Evolutionary conservation across 2,797 vertebrate genomes (phyloP).

Genomic region (Chelidonichthys spinosus): DNA sequence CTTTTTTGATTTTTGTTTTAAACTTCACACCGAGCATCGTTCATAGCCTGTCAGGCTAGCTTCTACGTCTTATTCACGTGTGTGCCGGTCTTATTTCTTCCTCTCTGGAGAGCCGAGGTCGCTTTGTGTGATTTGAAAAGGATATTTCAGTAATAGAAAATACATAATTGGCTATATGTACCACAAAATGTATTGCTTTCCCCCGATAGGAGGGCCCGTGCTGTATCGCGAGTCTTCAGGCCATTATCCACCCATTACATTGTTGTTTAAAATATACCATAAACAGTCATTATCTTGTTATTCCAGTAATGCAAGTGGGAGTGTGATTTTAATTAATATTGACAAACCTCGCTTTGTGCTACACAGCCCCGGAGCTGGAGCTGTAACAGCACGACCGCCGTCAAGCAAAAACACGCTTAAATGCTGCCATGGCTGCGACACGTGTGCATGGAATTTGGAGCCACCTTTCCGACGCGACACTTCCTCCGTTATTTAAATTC

Average conservation of each 20-base stretch:
- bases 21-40: neutral
- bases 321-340: conserved; percentile 23
- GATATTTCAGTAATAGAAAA: neutral
- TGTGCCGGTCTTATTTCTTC: neutral
- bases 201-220: neutral
- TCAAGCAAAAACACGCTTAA: neutral
- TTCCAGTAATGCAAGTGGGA: conserved; percentile 13
- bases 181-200: neutral
- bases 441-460: neutral
- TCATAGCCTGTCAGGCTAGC: conserved; percentile 19
- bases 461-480: neutral
- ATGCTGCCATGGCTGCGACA: neutral
- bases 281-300: conserved; percentile 23
- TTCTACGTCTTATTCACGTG: conserved; percentile 10
- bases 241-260: neutral
- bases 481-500: neutral
- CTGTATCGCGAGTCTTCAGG: neutral
- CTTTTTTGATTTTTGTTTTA: neutral
- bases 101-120: neutral
- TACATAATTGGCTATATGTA: neutral
- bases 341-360: conserved; percentile 2
- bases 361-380: neutral
- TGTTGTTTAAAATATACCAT: conserved; percentile 8
- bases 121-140: neutral
- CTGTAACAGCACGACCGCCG: neutral